Conservation (phyloP, 2,113 vertebrate species). For the Gallinago media region DNA sequence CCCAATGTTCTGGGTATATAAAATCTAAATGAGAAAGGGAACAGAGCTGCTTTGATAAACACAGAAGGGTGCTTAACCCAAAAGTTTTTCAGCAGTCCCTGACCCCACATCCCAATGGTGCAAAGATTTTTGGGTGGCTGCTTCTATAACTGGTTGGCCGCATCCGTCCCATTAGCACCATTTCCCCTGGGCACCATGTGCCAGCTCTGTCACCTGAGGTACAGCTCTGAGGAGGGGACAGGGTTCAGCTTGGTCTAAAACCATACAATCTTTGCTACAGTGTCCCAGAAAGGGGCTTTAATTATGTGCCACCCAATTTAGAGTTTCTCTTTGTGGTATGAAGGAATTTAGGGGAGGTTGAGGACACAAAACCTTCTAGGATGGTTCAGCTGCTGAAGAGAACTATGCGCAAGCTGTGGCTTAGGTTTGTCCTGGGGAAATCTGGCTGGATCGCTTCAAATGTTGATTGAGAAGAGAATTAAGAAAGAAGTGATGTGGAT, state of each 20-base stretch:
- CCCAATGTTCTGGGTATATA: neutral
- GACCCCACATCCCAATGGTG: neutral
- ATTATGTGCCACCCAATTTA: neutral
- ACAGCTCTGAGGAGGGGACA: neutral
- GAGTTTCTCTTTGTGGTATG: neutral
- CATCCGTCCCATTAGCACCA: rapidly evolving
- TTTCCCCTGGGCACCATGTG: neutral
- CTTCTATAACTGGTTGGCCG: neutral
- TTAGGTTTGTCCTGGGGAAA: neutral
- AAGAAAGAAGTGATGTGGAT: neutral
- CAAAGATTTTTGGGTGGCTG: neutral
- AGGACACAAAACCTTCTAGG: neutral
- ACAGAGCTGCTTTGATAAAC: neutral
- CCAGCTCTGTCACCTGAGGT: neutral
- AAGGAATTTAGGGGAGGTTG: neutral
- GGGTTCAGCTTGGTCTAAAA: neutral
- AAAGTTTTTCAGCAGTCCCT: neutral
- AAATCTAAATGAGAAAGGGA: neutral
- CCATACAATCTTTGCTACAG: neutral
- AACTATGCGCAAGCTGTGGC: neutral
- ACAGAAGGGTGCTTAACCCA: neutral
- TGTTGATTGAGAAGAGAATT: neutral
- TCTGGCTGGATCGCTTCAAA: neutral
- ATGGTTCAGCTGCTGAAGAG: neutral
- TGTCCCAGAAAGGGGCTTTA: neutral